Conservation (phyloP, 2,888 invertebrate genomes). For the Platerodrilus igneus region DNA sequence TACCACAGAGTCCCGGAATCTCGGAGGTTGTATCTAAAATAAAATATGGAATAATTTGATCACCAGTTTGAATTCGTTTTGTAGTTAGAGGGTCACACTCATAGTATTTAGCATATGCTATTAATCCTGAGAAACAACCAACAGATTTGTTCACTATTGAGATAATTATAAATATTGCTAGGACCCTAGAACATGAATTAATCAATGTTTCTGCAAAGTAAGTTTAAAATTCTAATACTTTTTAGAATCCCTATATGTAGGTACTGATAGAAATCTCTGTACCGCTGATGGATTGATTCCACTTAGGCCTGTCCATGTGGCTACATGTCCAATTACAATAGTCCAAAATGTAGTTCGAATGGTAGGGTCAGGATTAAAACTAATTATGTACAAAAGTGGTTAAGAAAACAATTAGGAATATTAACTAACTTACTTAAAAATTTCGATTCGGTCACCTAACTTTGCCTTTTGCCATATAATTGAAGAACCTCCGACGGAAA, state of each 20-base stretch:
- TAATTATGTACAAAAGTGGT: conserved; percentile 34
- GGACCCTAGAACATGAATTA: conserved; percentile 6
- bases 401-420: not conserved
- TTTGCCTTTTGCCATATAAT: conserved; percentile 52
- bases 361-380: conserved; percentile 57
- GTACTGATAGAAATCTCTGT: conserved; percentile 53
- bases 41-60: conserved; percentile 60
- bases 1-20: conserved; percentile 28
- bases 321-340: conserved; percentile 54
- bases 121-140: conserved; percentile 52
- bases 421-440: conserved; percentile 55
- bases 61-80: conserved; percentile 52
- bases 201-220: conserved; percentile 1
- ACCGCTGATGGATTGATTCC: conserved; percentile 56
- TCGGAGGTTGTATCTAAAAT: conserved; percentile 55
- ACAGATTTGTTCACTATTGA: conserved; percentile 9
- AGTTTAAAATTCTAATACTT: conserved; percentile 23
- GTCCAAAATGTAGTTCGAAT: conserved; percentile 59
- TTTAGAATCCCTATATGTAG: conserved; percentile 38
- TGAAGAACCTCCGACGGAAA: conserved; percentile 51
- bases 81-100: conserved; percentile 60
- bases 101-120: conserved; percentile 59
- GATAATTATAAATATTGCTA: conserved; percentile 4
- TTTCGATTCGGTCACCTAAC: conserved; percentile 55
- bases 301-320: conserved; percentile 52